Percentiles rank a stretch among this genome's conserved stretches.
Conservation (phyloP, 2,888 invertebrate genomes). For the Ormia ochracea region DNA sequence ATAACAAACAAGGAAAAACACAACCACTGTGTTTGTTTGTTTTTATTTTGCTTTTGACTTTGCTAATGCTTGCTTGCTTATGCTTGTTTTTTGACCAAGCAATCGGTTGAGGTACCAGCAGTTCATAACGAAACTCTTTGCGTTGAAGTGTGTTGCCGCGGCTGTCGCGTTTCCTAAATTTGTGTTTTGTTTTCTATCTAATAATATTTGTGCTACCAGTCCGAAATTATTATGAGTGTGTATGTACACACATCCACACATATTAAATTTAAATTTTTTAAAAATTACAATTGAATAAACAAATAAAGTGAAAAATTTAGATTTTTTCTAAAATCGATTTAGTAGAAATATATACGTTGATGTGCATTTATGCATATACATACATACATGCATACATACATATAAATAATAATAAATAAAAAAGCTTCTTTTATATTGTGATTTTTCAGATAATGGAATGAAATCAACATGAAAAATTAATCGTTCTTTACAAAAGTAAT, state of each 20-base stretch:
- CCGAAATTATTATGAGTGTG: neutral
- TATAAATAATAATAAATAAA: too few relatives aligned
- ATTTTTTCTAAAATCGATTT: conserved; percentile 31
- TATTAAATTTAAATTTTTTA: neutral
- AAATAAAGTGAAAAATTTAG: conserved; percentile 7
- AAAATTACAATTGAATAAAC: neutral
- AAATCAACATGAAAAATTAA: conserved; percentile 7
- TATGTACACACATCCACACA: neutral
- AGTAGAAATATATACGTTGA: too few relatives aligned
- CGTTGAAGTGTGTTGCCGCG: conserved; percentile 35
- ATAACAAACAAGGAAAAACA: conserved; percentile 29
- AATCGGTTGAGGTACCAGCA: conserved; percentile 55
- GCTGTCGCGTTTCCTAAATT: conserved; percentile 18
- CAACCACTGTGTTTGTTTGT: conserved; percentile 22
- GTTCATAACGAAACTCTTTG: conserved; percentile 57
- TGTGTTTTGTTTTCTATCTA: conserved; percentile 22
- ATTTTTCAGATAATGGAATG: conserved; percentile 1
- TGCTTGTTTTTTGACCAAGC: conserved; percentile 55
- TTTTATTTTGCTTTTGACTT: conserved; percentile 22
- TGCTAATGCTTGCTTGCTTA: conserved; percentile 34
- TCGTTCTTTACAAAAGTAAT: conserved; percentile 31
- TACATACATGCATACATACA: too few relatives aligned
- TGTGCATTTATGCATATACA: too few relatives aligned
- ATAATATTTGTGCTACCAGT: conserved; percentile 21
- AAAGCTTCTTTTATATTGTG: neutral